phyloP scores from a whole-genome alignment of 2,113 vertebrate species.

The Columba janthina region DNA sequence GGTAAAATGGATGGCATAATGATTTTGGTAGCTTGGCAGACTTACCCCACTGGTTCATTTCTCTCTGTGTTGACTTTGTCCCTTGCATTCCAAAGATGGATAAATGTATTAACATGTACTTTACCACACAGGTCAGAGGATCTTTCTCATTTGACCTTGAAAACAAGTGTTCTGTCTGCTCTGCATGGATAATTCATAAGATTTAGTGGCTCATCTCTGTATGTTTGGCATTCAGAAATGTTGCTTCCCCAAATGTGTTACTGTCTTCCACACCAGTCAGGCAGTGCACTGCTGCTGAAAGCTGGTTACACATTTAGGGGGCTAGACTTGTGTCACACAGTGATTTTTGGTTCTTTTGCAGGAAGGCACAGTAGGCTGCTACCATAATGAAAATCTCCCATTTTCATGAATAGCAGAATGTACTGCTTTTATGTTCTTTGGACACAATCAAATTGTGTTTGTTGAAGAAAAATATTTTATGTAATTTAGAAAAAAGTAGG shows the following conservation, averaged over 20 bases:
- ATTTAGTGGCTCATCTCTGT: slow-evolving; percentile 29
- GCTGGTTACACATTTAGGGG: not conserved
- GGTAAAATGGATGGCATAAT: slow-evolving; percentile 1
- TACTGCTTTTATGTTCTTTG: not conserved
- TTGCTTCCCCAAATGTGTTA: not conserved
- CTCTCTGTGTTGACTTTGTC: slow-evolving; percentile 34
- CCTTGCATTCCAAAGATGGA: slow-evolving; percentile 26
- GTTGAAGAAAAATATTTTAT: not conserved
- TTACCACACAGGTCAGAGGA: slow-evolving; percentile 42
- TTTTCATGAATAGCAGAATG: not conserved
- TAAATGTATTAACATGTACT: slow-evolving; percentile 40
- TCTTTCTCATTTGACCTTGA: slow-evolving; percentile 49
- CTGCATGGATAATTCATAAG: slow-evolving; percentile 61
- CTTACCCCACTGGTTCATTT: not conserved
- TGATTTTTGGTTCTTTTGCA: not conserved
- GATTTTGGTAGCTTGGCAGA: slow-evolving; percentile 35
- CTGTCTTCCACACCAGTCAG: not conserved
- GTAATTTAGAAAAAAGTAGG: not conserved
- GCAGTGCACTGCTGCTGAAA: not conserved
- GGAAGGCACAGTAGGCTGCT: not conserved
- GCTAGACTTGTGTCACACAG: not conserved
- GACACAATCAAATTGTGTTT: not conserved
- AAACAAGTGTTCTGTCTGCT: slow-evolving; percentile 58
- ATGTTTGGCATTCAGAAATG: slow-evolving; percentile 16
- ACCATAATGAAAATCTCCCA: not conserved